Base-by-base conservation (phyloP, 2,888 invertebrate species). In the Yponomeuta evonymella region DNA sequence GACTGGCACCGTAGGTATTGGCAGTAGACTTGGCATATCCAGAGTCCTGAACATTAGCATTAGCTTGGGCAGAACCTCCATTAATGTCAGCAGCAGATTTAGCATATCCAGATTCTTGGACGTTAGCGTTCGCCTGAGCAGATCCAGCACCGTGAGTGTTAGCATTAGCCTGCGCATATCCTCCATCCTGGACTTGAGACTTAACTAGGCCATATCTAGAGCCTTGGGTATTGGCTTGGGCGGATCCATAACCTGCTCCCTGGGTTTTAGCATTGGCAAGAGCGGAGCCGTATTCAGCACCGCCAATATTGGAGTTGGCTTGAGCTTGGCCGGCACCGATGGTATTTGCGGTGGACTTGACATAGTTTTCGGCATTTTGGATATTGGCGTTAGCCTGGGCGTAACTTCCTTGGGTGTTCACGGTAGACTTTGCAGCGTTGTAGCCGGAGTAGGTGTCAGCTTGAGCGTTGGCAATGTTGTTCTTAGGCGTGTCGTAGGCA, bases 401-500 rank as follows among this genome's bases (percentile, higher is more conserved):
- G 29, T 74, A 75, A 58, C 75, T 75, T n/a, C 70, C 70, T 36
- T 70, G 62, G 15, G 43, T 63, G 63, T 70, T 36, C 8, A 36
- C 70, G 23, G 9, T 43, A 33, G 72, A 70, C 58, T 67, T 64
- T 33, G 69, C 69, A 48, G 65, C 64, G 43, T 69, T 70, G 15
- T 64, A 72, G n/a, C 71, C 69, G 29, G 48, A 81, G 69, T 71
- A 69, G 36, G 75, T 51, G 70, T 63, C 63, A 8, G 70, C 70
- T 15, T 70, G 70, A 33, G 68, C 70, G 63, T 72, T 72, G 23
- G 69, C 72, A 29, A 71, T 48, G 36, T 33, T 62, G 36, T 23
- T 62, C 48, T 36, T 72, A n/a, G 87, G 88, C 12, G 73, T 73
- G 70, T 82, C 83, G 74, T 90, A 90, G 1, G 79, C 74, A 36